Conservation (phyloP, 2,888 invertebrate species). For the Diplazon laetatorius region DNA sequence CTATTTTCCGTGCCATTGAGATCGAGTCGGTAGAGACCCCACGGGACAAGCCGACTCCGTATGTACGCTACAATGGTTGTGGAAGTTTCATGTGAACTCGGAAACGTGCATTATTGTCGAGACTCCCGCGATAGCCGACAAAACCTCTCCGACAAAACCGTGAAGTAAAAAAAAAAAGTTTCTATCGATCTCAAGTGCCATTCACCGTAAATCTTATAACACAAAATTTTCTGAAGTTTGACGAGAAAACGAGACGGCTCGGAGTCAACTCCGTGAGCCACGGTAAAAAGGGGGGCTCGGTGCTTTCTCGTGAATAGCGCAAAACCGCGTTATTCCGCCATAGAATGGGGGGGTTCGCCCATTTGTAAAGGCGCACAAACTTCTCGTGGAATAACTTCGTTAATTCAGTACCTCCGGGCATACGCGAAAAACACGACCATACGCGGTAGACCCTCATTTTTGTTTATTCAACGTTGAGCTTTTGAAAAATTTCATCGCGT, state of each 20-base stretch:
- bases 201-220: slow-evolving; percentile 46
- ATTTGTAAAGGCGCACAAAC: background rate
- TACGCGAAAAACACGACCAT: slow-evolving; percentile 31
- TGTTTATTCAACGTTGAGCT: slow-evolving; percentile 11
- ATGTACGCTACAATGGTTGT: background rate
- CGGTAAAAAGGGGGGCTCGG: background rate
- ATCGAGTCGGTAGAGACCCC: slow-evolving; percentile 14
- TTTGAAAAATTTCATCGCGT: slow-evolving; percentile 3
- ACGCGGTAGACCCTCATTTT: slow-evolving; percentile 9
- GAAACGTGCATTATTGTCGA: slow-evolving; percentile 33
- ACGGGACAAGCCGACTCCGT: slow-evolving; percentile 19
- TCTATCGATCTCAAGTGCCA: slow-evolving; percentile 54
- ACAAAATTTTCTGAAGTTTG: slow-evolving; percentile 50
- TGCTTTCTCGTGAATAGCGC: slow-evolving; percentile 21
- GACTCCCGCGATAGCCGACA: slow-evolving; percentile 38
- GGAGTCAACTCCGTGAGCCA: slow-evolving; percentile 5
- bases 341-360: background rate
- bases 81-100: slow-evolving; percentile 34
- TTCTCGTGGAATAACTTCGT: slow-evolving; percentile 44
- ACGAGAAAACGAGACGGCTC: slow-evolving; percentile 64
- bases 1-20: slow-evolving; percentile 47
- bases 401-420: slow-evolving; percentile 29
- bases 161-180: slow-evolving; percentile 50
- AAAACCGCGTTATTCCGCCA: slow-evolving; percentile 30
- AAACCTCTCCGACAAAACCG: no score